These are phyloP conservation scores for Sinocyclocheilus anshuiensis DNA, from an alignment of 2,113 vertebrate genomes.

Conservation along the genomic window DNA sequence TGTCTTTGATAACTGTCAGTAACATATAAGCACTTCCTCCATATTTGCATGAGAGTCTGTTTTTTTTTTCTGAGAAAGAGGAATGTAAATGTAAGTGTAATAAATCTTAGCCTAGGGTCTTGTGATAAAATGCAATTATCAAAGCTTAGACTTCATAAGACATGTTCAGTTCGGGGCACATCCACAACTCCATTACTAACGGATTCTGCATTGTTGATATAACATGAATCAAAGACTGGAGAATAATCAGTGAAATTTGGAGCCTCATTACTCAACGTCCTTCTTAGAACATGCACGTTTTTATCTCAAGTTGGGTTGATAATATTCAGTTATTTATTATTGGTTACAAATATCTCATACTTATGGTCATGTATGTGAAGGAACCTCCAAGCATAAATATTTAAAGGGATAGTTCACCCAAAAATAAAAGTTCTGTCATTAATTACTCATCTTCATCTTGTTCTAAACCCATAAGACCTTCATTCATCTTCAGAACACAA, in stretches of 20 bases:
- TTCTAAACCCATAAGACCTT: too few species aligned
- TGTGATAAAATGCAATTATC: conserved; percentile 17
- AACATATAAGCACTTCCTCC: background rate
- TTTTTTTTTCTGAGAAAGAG: background rate
- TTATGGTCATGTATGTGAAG: background rate
- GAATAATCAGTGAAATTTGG: too few species aligned
- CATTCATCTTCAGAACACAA: too few species aligned
- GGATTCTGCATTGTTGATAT: background rate
- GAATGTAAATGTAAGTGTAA: background rate
- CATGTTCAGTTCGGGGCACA: background rate
- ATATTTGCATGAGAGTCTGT: background rate
- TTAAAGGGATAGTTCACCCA: background rate
- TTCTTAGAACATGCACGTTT: background rate
- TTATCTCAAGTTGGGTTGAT: background rate
- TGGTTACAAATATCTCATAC: background rate
- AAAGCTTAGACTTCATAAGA: conserved; percentile 1
- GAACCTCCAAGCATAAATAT: background rate
- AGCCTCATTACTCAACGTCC: background rate
- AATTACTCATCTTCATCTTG: too few species aligned
- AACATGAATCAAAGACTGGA: background rate
- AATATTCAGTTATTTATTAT: background rate
- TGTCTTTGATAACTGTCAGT: background rate
- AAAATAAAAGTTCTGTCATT: too few species aligned
- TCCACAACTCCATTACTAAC: conserved; percentile 1
- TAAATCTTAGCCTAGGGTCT: conserved; percentile 7